Base-by-base conservation (phyloP, 1,140 invertebrate species). In the Diachasma alloeum region DNA sequence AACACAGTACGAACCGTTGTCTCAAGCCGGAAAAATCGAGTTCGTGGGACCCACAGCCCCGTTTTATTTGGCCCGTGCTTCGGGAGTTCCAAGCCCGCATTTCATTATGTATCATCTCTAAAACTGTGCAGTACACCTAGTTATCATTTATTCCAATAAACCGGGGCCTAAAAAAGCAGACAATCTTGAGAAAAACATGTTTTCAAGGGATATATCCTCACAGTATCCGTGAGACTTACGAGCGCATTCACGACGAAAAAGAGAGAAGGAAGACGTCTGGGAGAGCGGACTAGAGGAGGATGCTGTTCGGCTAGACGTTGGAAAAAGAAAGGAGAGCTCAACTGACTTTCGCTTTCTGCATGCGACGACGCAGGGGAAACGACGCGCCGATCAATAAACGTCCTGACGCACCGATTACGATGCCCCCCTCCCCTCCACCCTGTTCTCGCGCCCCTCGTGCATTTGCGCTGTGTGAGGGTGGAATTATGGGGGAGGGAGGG, bases 281-380 rank as follows among this genome's bases (percentile, higher is more conserved):
- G 37, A 19, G 24, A 44, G 26, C 3, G 44, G 26, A 39, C 24
- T 53, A 24, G 68, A 81, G 11, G 72, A 77, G 48, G 74, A 80
- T 42, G 67, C 19, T n/a, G 42, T 17, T 31, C 78, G 79, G 77
- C 81, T 81, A 83, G 83, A 85, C 82, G 80, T 46, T 72, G 73
- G n/a, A 39, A 66, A 36, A 83, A 82, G 82, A 82, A 86, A 82
- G 80, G 81, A 83, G 72, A 76, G 78, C 53, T 68, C 31, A 39
- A 68, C 79, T 80, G 81, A 87, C 86, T 87, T 87, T 87, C 84
- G 84, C 85, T 87, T 86, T 87, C 83, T 78, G 76, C 83, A 72
- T 82, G 74, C 83, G 80, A 84, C 83, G 83, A 83, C 83, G 80
- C 83, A 81, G 83, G 81, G 83, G 80, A 79, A 78, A 53, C 66